Percentiles rank a stretch among this genome's conserved stretches.
phyloP scores from a whole-genome alignment of 2,113 vertebrate genomes.

The Deroptyus accipitrinus region DNA sequence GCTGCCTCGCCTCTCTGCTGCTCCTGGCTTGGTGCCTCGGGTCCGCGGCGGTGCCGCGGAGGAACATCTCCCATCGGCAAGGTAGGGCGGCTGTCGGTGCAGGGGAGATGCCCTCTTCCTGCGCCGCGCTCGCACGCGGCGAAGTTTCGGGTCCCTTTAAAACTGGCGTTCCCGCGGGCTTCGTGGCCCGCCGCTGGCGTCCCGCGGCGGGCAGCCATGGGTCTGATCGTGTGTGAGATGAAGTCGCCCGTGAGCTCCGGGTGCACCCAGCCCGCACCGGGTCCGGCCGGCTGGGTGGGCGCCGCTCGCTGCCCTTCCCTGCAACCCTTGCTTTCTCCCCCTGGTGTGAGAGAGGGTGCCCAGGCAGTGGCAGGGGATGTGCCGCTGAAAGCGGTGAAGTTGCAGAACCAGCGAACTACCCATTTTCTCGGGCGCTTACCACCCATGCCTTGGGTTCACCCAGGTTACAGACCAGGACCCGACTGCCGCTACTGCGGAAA shows the following conservation, averaged over 20 bases:
- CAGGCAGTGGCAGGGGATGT: neutral
- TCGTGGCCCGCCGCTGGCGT: no score
- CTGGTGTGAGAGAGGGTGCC: neutral
- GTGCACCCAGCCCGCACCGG: neutral
- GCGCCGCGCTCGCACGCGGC: no score
- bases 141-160: neutral
- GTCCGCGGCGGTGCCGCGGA: conserved; percentile 59
- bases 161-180: neutral
- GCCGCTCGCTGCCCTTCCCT: neutral
- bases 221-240: no score
- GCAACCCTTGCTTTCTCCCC: neutral
- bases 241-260: neutral
- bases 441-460: accelerated
- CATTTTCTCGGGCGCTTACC: neutral
- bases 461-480: neutral
- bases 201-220: neutral
- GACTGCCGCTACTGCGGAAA: neutral
- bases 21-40: conserved; percentile 71
- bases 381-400: neutral
- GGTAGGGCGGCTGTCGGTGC: conserved; percentile 70
- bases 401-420: accelerated
- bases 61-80: conserved; percentile 76
- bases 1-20: conserved; percentile 62
- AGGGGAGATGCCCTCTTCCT: neutral
- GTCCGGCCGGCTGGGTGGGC: no score